Evolutionary conservation across 2,113 vertebrate species (phyloP).

Genomic region (Epinephelus fuscoguttatus): DNA sequence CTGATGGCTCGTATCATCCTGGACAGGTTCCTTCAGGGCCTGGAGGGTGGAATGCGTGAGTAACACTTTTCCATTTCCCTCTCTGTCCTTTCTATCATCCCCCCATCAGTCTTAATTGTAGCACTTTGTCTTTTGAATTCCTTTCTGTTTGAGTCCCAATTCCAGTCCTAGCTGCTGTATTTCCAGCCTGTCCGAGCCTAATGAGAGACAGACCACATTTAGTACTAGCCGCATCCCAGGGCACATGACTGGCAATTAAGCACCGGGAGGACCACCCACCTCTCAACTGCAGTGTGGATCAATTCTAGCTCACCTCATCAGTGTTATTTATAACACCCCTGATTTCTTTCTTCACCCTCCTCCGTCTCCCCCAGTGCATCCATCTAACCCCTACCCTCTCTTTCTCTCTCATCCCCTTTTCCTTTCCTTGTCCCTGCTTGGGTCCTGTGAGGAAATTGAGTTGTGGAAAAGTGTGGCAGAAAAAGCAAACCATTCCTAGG

Average conservation of each 20-base stretch:
- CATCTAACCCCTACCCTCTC: conserved; percentile 45
- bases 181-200: conserved; percentile 66
- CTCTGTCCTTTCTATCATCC: conserved; percentile 48
- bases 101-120: conserved; percentile 78
- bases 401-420: conserved; percentile 23
- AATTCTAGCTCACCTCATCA: conserved; percentile 84
- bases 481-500: conserved; percentile 64
- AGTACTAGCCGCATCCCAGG: conserved; percentile 78
- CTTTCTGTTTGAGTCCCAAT: conserved; percentile 60
- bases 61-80: conserved; percentile 71
- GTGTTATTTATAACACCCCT: conserved; percentile 82
- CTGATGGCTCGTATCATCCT: conserved; percentile 94
- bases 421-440: conserved; percentile 24
- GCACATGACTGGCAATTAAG: conserved; percentile 88
- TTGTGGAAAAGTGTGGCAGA: conserved; percentile 63
- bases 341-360: conserved; percentile 64
- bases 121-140: conserved; percentile 70
- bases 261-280: conserved; percentile 84
- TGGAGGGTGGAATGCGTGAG: conserved; percentile 89
- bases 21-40: conserved; percentile 92
- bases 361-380: conserved; percentile 63
- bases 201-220: conserved; percentile 84
- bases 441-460: conserved; percentile 55
- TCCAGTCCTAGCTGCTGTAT: conserved; percentile 56
- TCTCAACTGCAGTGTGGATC: conserved; percentile 84